Conservation (phyloP, 2,797 vertebrate genomes). For the Serranus cabrilla region DNA sequence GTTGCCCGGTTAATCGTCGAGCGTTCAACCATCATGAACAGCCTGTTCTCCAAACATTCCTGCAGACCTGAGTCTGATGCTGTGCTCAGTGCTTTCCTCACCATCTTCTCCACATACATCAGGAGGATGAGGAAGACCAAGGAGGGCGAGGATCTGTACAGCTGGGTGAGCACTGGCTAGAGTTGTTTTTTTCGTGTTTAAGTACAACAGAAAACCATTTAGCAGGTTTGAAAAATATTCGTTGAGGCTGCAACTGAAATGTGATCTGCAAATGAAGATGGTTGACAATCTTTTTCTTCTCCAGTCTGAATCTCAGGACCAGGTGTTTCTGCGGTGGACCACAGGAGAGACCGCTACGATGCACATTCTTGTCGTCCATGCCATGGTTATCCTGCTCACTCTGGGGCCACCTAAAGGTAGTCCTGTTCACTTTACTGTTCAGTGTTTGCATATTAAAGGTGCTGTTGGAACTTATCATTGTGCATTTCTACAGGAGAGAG, state of each 20-base stretch:
- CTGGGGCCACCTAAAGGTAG: conserved; percentile 82
- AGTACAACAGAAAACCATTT: background rate
- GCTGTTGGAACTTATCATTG: background rate
- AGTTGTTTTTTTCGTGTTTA: background rate
- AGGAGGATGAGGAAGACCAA: conserved; percentile 97
- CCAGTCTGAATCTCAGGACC: conserved; percentile 98
- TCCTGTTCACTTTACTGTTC: background rate
- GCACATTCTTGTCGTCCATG: conserved; percentile 99
- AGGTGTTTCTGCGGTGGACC: conserved; percentile 97
- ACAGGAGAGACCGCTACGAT: conserved; percentile 97
- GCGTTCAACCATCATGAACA: conserved; percentile 98
- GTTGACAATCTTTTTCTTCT: conserved; percentile 13
- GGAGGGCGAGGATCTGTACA: conserved; percentile 98
- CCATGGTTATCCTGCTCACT: conserved; percentile 96
- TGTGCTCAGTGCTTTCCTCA: conserved; percentile 92
- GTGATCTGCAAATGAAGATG: background rate
- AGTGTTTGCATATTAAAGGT: background rate
- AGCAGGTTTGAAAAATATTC: background rate
- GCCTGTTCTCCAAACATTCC: conserved; percentile 94
- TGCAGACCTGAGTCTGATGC: conserved; percentile 90
- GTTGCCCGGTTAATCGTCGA: conserved; percentile 96
- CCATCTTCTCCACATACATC: conserved; percentile 94
- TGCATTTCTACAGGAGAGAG: conserved; percentile 83
- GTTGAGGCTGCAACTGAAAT: background rate
- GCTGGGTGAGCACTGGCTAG: conserved; percentile 89